These are phyloP conservation scores for Pegoplata infirma DNA, from an alignment of 2,888 invertebrate genomes.

Conservation along the genomic window DNA sequence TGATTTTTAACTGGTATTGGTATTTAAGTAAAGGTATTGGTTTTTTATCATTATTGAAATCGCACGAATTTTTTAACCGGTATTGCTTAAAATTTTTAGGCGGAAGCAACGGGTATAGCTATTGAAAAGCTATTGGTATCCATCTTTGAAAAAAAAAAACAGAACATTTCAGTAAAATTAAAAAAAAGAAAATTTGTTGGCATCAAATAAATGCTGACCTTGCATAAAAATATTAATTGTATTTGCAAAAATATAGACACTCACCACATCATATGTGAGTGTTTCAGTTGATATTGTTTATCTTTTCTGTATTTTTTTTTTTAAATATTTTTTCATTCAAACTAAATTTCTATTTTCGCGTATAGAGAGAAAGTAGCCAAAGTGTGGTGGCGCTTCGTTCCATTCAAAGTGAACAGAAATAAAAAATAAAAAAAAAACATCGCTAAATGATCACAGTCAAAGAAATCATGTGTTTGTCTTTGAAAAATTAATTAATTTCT, in stretches of 20 bases:
- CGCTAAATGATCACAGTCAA: not conserved
- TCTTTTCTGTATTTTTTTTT: not conserved
- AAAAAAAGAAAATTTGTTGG: conserved; percentile 27
- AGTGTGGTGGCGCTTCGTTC: not conserved
- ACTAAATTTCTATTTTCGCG: not conserved
- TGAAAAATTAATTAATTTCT: not conserved
- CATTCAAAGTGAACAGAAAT: not conserved
- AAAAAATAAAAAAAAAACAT: not conserved
- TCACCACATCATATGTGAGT: not conserved
- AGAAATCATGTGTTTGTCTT: not conserved
- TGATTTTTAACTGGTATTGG: no score
- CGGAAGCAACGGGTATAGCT: no score
- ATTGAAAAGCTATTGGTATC: no score
- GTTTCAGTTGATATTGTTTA: not conserved
- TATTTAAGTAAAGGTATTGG: no score
- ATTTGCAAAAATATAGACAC: conserved; percentile 32
- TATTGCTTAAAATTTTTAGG: no score
- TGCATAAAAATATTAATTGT: conserved; percentile 57
- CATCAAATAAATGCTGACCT: conserved; percentile 52
- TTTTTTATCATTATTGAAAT: no score
- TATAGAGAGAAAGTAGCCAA: not conserved
- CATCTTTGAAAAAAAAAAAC: no score
- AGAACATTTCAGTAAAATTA: not conserved
- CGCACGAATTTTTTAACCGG: no score
- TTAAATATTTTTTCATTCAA: not conserved